Conservation (phyloP, 2,888 invertebrate species). For the Caradrina kadenii region DNA sequence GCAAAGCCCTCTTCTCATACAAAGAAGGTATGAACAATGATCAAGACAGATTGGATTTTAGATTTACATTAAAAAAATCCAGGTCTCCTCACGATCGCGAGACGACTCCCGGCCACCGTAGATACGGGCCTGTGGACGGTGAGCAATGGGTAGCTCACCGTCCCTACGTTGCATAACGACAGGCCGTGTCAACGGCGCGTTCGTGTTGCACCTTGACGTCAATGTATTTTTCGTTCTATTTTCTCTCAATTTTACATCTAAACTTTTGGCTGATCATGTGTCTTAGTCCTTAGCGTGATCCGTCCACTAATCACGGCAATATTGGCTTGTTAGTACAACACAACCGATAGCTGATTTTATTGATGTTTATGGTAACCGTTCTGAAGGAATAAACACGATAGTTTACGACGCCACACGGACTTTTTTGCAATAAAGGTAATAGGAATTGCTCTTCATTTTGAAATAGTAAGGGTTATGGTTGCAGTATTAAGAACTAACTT, state of each 20-base stretch:
- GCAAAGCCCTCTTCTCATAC: too few relatives aligned
- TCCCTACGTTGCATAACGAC: too few relatives aligned
- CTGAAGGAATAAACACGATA: conserved; percentile 59
- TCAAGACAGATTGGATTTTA: too few relatives aligned
- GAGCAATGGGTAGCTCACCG: too few relatives aligned
- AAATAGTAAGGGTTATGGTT: neutral
- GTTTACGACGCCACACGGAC: conserved; percentile 46
- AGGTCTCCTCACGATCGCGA: too few relatives aligned
- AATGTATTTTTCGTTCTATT: neutral
- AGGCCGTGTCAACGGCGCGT: too few relatives aligned
- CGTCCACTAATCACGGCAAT: conserved; percentile 80
- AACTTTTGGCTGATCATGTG: conserved; percentile 6
- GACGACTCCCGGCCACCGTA: too few relatives aligned
- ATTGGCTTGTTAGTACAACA: conserved; percentile 85
- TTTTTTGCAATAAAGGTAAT: conserved; percentile 11
- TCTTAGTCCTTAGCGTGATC: conserved; percentile 65
- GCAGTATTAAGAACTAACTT: neutral
- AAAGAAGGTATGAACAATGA: too few relatives aligned
- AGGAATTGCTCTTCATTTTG: conserved; percentile 6
- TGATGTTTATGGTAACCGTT: conserved; percentile 69
- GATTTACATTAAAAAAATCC: too few relatives aligned
- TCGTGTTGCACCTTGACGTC: neutral
- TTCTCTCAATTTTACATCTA: neutral
- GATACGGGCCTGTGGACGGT: too few relatives aligned
- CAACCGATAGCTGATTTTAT: conserved; percentile 70